These are phyloP conservation scores for Hippoglossus hippoglossus DNA, from an alignment of 2,797 vertebrate genomes.

Conservation along the genomic window DNA sequence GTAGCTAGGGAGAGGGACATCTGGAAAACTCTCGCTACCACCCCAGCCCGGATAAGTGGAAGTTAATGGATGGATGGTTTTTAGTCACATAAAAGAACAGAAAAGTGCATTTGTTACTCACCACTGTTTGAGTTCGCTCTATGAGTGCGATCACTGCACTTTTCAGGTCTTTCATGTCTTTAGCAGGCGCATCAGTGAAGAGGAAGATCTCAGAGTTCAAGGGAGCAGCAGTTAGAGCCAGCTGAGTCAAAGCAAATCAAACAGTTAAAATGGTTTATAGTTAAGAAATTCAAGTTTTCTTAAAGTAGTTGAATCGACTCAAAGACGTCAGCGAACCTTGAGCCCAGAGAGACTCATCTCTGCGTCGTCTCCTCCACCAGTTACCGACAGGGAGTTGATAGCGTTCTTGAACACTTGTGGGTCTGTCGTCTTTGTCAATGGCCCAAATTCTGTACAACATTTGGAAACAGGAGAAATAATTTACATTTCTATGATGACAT, in stretches of 20 bases:
- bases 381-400: conserved; percentile 34
- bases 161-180: conserved; percentile 65
- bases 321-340: conserved; percentile 53
- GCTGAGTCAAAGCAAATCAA: conserved; percentile 31
- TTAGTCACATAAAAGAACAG: no score
- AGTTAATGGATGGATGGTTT: no score
- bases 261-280: not conserved
- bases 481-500: not conserved
- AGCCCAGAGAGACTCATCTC: conserved; percentile 73
- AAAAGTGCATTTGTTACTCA: conserved; percentile 31
- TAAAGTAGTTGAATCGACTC: not conserved
- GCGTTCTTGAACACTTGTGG: conserved; percentile 29
- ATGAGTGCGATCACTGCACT: conserved; percentile 71
- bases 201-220: conserved; percentile 76
- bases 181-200: conserved; percentile 77
- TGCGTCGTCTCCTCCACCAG: conserved; percentile 51
- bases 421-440: conserved; percentile 61
- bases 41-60: no score
- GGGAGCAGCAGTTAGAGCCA: conserved; percentile 68
- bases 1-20: no score
- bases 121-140: conserved; percentile 69
- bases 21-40: no score
- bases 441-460: conserved; percentile 60
- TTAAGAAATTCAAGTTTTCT: no score
- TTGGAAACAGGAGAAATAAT: not conserved